phyloP scores from a whole-genome alignment of 35 echinoderm and acorn worm species.

The Diadema setosum region DNA sequence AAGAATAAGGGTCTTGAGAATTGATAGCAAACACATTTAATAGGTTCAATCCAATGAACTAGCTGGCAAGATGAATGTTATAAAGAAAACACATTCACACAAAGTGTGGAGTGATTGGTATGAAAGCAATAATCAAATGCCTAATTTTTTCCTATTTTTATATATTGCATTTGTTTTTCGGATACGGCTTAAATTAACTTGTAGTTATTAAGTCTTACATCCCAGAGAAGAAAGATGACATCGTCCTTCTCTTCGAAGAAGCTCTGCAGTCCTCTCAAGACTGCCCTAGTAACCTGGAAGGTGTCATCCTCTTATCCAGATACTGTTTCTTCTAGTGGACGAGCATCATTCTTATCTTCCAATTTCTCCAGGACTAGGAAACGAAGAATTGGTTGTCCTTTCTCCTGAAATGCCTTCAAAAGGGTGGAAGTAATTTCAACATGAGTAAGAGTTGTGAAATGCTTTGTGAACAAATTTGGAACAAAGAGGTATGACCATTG shows the following conservation, averaged over 20 bases:
- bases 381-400: neutral
- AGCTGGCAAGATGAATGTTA: too few species aligned
- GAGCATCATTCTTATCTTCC: too few species aligned
- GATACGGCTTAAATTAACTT: too few species aligned
- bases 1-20: too few species aligned
- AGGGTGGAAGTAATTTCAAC: neutral
- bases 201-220: neutral
- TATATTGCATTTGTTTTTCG: too few species aligned
- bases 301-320: neutral
- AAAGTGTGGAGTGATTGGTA: too few species aligned
- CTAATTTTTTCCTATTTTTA: too few species aligned
- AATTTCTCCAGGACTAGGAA: neutral
- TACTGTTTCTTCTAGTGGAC: neutral
- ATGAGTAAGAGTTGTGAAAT: neutral
- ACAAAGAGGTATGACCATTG: neutral
- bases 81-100: too few species aligned
- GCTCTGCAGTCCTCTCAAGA: neutral
- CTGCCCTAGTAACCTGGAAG: neutral
- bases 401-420: neutral
- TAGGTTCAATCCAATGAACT: too few species aligned
- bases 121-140: too few species aligned
- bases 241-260: neutral
- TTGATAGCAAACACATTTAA: too few species aligned
- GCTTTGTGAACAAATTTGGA: neutral
- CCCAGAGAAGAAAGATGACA: neutral